These are phyloP conservation scores for Gobio occitaniae DNA, from an alignment of 2,797 vertebrate genomes.

Conservation along the genomic window DNA sequence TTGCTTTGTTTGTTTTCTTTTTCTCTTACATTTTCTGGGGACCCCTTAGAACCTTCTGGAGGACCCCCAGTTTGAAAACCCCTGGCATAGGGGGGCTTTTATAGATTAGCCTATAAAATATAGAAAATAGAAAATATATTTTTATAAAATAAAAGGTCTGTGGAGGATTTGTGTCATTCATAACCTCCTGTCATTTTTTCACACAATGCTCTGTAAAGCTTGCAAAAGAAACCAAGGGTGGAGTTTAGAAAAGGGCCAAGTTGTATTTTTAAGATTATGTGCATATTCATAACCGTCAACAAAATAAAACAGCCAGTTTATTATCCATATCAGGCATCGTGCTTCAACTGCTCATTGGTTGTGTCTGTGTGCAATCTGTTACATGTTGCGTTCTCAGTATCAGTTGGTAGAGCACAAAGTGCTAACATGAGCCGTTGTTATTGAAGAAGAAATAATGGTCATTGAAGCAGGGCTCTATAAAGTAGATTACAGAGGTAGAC, in stretches of 20 bases:
- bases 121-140: neutral
- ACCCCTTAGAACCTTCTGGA: too few species aligned
- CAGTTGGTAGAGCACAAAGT: constrained; percentile 52
- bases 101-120: neutral
- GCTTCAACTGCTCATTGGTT: constrained; percentile 19
- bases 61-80: too few species aligned
- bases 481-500: constrained; percentile 64
- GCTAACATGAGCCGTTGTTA: constrained; percentile 60
- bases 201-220: neutral
- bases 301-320: constrained; percentile 10
- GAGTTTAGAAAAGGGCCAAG: neutral
- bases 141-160: neutral
- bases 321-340: neutral
- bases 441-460: constrained; percentile 64
- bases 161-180: neutral
- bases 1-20: too few species aligned
- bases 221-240: neutral
- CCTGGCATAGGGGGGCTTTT: too few species aligned
- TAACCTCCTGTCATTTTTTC: neutral
- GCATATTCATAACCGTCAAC: neutral
- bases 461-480: constrained; percentile 61
- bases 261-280: neutral
- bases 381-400: constrained; percentile 26
- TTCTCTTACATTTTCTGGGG: too few species aligned
- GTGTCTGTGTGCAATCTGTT: constrained; percentile 36